A percentile compares a stretch with the other conserved stretches of the same genome.
Conservation (phyloP, 2,797 vertebrate species). For the Presbytis comata region DNA sequence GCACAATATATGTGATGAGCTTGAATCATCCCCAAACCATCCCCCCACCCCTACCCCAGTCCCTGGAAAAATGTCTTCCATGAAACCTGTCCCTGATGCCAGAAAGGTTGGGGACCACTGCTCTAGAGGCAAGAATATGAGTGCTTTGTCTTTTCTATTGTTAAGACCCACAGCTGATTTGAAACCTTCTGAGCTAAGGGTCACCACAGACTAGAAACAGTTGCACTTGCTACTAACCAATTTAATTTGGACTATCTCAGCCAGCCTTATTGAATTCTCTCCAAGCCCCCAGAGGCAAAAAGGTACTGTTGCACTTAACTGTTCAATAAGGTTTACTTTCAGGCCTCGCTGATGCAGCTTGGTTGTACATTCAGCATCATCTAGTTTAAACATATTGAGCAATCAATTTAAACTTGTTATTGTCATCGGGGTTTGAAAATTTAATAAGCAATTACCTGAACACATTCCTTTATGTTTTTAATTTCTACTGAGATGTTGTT, state of each 20-base stretch:
- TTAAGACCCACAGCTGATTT: background rate
- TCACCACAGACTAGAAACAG: background rate
- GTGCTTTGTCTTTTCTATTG: background rate
- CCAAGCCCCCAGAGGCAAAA: constrained; percentile 61
- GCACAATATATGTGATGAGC: background rate
- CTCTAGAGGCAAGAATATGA: background rate
- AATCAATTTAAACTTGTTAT: constrained; percentile 87
- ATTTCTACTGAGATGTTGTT: constrained; percentile 83
- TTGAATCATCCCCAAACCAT: background rate
- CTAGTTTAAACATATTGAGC: constrained; percentile 80
- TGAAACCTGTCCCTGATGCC: background rate
- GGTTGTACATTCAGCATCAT: constrained; percentile 57
- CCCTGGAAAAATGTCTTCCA: background rate
- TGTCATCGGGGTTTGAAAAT: constrained; percentile 84
- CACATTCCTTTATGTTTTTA: constrained; percentile 83
- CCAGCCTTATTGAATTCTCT: constrained; percentile 67
- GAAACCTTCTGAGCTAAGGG: background rate
- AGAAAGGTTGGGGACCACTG: background rate
- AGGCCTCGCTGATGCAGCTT: constrained; percentile 34
- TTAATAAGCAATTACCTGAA: constrained; percentile 86
- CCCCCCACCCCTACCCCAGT: background rate
- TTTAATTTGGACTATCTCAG: constrained; percentile 53
- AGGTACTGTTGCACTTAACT: constrained; percentile 66
- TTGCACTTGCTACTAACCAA: background rate
- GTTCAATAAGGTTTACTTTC: constrained; percentile 70